Evolutionary conservation across 2,888 invertebrate species (phyloP), one percentile per base, ranked within the genome.

Genomic region (Caenorhabditis imperialis): DNA sequence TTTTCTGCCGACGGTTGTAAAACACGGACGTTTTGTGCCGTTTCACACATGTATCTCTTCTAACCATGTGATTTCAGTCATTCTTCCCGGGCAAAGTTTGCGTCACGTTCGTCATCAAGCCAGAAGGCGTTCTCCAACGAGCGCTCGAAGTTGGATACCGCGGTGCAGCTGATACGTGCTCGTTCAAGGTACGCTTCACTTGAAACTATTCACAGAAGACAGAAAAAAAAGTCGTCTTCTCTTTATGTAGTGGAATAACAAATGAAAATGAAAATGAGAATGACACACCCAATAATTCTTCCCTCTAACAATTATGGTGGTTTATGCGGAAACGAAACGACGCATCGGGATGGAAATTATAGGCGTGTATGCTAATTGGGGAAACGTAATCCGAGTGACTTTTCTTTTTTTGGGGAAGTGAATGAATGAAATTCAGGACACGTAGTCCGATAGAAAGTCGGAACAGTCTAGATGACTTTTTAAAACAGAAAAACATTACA

Each of bases 121-220:
- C 97, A 22, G 93, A 93, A 62, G 94, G 96, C 82, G 95, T 97
- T 89, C 92, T 98, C 83, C 97, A 97, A 90, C 94, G 96, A 89
- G 96, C 96, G 33, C 92, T 97, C 82, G 97, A 97, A 92, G 94
- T 95, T 81, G 95, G 96, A 90, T 90, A 90, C 67, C 75, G 86
- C 23, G 84, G 80, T 35, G 75, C 85, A 35, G 80, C 81, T 23
- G 86, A 86, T 18, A 79, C 77, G 63, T 83, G 82, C 70, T 67
- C 81, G 42, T 86, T 85, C 77, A 84, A 85, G 79, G 86, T 86
- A 22, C 25, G 55, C n/a, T n/a, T n/a, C n/a, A n/a, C n/a, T 60
- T 35, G 42, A 42, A 42, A 42, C 12, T 35, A 10, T 12, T 35
- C 35, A 35, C 8, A 7, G 12, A 35, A 35, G 7, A 7, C 12